Base-by-base conservation (phyloP, 2,797 vertebrate species). In the Heliangelus exortis region DNA sequence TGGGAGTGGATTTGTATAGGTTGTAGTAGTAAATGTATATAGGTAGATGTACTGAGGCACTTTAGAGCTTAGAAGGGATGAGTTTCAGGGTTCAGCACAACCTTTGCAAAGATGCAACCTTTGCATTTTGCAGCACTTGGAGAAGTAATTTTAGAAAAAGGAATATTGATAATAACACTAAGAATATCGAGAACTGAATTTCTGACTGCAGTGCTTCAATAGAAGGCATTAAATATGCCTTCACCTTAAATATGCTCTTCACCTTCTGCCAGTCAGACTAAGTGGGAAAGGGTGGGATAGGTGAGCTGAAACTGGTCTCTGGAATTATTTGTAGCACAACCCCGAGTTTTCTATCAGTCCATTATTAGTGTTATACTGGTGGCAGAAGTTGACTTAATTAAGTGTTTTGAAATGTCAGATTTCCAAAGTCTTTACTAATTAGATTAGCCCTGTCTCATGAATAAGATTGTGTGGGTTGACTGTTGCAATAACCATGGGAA, bases 221-320 rank as follows among this genome's bases (percentile, higher is more conserved):
- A 45, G 36, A 77, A 15, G 34, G 2, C 13, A 17, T 29, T 8
- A 34, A n/a, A 4, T 83, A 14, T 89, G 13, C 36, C 78, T 39
- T 55, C 20, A 81, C 19, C 31, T 80, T 87, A 31, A 0, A 1
- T 54, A 15, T 25, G 21, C 4, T 82, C 12, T 87, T 5, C 8
- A 15, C 29, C 15, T 74, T 7, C 16, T 8, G 2, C 2, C 6
- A 54, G 0, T 54, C 11, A 2, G 39, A 21, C 15, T 39, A 10
- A 19, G 21, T 12, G n/a, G 15, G 21, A 75, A 58, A 20, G 4
- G 4, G n/a, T n/a, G n/a, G 10, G 4, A 29, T 9, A 59, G 31
- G 34, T 3, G 21, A 86, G 16, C 25, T 67, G 34, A 62, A 78
- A 9, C 13, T 55, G 25, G 31, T 74, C 15, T 16, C 0, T 57